These are phyloP conservation scores for Hirtodrosophila duncani DNA, from an alignment of 2,888 invertebrate species.

Conservation along the genomic window DNA sequence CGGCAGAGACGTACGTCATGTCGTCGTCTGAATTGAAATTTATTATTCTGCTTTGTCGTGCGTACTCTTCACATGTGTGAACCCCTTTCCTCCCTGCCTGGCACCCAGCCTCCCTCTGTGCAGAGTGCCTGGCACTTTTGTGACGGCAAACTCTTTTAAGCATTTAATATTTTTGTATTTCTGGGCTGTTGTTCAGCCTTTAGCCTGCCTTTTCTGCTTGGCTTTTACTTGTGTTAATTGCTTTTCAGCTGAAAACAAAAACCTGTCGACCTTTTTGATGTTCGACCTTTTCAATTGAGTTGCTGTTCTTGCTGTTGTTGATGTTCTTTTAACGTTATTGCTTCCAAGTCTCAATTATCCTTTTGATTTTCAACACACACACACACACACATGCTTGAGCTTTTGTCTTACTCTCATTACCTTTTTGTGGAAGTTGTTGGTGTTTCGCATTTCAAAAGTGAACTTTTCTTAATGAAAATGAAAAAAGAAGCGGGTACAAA, in stretches of 20 bases:
- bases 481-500: too few species aligned
- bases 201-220: slow-evolving; percentile 11
- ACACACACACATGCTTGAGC: slow-evolving; percentile 2
- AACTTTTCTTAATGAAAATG: too few species aligned
- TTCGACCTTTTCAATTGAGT: slow-evolving; percentile 30
- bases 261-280: slow-evolving; percentile 59
- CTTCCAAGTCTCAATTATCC: slow-evolving; percentile 70
- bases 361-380: slow-evolving; percentile 46
- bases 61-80: slow-evolving; percentile 32
- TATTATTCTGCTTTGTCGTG: slow-evolving; percentile 73
- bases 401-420: slow-evolving; percentile 29
- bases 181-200: not conserved
- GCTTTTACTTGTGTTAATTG: slow-evolving; percentile 56
- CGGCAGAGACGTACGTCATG: slow-evolving; percentile 56
- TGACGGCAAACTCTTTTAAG: slow-evolving; percentile 21
- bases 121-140: slow-evolving; percentile 50
- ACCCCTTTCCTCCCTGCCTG: not conserved
- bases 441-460: slow-evolving; percentile 56
- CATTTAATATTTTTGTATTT: slow-evolving; percentile 38
- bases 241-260: slow-evolving; percentile 47
- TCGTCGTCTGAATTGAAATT: slow-evolving; percentile 67
- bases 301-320: slow-evolving; percentile 12
- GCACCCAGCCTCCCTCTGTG: not conserved
- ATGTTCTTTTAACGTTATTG: slow-evolving; percentile 61
- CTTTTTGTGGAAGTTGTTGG: too few species aligned